phyloP scores from a whole-genome alignment of 92 coral and sea anemone species.

The Palythoa grandiflora region DNA sequence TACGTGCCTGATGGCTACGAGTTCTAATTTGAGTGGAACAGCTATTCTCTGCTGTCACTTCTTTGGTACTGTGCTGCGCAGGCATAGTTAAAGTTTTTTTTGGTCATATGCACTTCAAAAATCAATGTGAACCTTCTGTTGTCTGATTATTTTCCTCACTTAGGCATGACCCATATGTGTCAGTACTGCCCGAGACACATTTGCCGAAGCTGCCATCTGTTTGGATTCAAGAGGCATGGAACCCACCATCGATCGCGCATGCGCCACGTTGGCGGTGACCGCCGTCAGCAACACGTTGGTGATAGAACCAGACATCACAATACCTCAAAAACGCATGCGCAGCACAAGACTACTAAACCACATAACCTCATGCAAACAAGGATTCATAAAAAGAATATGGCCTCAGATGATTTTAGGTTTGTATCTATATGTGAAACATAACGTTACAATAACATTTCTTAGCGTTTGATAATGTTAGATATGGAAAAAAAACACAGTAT shows the following conservation, averaged over 20 bases:
- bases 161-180: conserved; percentile 37
- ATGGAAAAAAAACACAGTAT: background rate
- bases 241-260: conserved; percentile 15
- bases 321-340: background rate
- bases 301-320: background rate
- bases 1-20: too few species aligned
- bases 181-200: conserved; percentile 40
- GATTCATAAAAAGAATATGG: background rate
- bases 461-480: too few species aligned
- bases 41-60: too few species aligned
- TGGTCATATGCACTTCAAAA: background rate
- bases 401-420: conserved; percentile 3
- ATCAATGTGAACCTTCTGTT: background rate
- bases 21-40: too few species aligned
- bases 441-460: too few species aligned
- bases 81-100: too few species aligned
- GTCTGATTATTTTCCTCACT: background rate
- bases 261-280: conserved; percentile 48
- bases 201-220: conserved; percentile 34
- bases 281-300: conserved; percentile 26
- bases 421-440: background rate
- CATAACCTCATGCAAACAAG: background rate
- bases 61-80: too few species aligned
- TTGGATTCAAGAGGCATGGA: conserved; percentile 25
- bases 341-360: background rate